Conservation (phyloP, 2,113 vertebrate genomes). For the Poeciliopsis retropinna region DNA sequence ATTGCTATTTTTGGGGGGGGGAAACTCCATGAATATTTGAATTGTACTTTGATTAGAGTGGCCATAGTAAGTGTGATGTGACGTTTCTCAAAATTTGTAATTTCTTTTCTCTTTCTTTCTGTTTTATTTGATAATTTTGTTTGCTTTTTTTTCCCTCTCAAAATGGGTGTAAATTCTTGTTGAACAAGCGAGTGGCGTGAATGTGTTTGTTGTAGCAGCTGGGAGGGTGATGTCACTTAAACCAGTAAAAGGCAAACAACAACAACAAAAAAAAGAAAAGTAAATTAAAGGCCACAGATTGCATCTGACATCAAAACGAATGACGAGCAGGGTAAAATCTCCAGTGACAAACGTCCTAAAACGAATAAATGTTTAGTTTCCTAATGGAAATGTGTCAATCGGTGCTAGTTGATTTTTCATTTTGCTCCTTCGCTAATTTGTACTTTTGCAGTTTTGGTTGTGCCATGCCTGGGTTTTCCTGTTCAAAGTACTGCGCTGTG, state of each 20-base stretch:
- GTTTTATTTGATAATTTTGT: slow-evolving; percentile 45
- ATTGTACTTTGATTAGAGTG: slow-evolving; percentile 93
- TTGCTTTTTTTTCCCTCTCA: slow-evolving; percentile 64
- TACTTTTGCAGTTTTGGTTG: background rate
- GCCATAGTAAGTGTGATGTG: slow-evolving; percentile 91
- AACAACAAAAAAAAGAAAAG: slow-evolving; percentile 1
- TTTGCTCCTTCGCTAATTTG: background rate
- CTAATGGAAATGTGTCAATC: slow-evolving; percentile 43
- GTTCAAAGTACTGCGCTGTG: background rate
- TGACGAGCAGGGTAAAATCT: slow-evolving; percentile 74
- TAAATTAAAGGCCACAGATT: slow-evolving; percentile 72
- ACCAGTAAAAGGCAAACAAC: slow-evolving; percentile 48
- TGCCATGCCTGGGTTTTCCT: background rate
- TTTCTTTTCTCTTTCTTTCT: slow-evolving; percentile 39
- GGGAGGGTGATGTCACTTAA: slow-evolving; percentile 73
- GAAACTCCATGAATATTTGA: slow-evolving; percentile 92
- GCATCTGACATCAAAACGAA: slow-evolving; percentile 72
- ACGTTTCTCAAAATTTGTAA: slow-evolving; percentile 69
- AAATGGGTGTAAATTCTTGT: slow-evolving; percentile 82
- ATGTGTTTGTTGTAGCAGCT: slow-evolving; percentile 83
- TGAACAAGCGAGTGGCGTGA: slow-evolving; percentile 82
- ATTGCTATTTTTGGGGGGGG: slow-evolving; percentile 85
- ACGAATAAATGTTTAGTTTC: slow-evolving; percentile 25
- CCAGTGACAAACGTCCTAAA: slow-evolving; percentile 77
- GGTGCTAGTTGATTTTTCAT: background rate